Evolutionary conservation across 23 tunicate genomes (phyloP), one percentile per base, ranked within the genome.

Genomic region (Trididemnum nubilum): DNA sequence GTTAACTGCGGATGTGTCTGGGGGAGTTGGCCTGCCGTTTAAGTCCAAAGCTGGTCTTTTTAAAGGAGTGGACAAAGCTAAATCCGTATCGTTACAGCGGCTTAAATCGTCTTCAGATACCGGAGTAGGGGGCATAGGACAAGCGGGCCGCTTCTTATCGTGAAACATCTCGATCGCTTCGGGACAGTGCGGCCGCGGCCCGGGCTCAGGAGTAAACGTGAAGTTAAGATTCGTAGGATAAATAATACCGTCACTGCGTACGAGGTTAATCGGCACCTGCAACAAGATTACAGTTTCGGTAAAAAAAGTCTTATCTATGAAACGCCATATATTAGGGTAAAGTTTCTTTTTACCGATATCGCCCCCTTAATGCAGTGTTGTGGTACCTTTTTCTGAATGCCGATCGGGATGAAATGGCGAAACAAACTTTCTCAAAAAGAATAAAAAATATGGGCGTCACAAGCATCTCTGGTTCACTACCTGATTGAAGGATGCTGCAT

Each of bases 211-310:
- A 30, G 92, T 82, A 78, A 79, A 94, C 4, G 94, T 88, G 83
- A 94, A 94, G 29, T 82, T 88, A 2, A 88, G 80, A 60, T 88
- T 79, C 52, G 94, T 89, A 28, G 98, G 91, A 85, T 89, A 94
- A 36, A 94, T 94, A 30, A 94, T 81, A 1, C 98, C 98, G 71
- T 94, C 98, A 51, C 54, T 66, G 33, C 98, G 87, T 2, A 94
- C 98, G 27, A 94, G 91, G 60, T 85, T 94, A 34, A 94, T 89
- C 2, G 98, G 98, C 15, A 94, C 97, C 97, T 92, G 76, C 23
- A 77, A 26, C 2, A 69, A 69, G 3, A 69, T 44, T n/a, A n/a
- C n/a, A n/a, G n/a, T n/a, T n/a, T n/a, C n/a, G 12, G 57, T 12
- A 50, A 12, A 50, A n/a, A n/a, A n/a, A n/a, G n/a, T n/a, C n/a